Evolutionary conservation across 2,888 invertebrate species (phyloP).

Genomic region (Drosophila prolongata): DNA sequence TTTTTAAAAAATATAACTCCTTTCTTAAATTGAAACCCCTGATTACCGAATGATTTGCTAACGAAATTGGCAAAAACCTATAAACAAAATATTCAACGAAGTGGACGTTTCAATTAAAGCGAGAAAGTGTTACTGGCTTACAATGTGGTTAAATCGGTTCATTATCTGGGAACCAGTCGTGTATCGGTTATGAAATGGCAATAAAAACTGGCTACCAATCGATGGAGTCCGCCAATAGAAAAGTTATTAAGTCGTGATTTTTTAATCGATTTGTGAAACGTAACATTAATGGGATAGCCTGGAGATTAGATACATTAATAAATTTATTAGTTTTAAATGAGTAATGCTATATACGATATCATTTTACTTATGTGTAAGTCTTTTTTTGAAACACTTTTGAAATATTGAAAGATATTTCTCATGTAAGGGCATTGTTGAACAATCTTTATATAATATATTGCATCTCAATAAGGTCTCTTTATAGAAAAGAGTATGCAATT

Average conservation of each 20-base stretch:
- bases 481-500: slow-evolving; percentile 34
- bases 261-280: not conserved
- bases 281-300: not conserved
- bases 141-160: not conserved
- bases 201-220: slow-evolving; percentile 4
- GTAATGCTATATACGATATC: not conserved
- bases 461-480: no score
- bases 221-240: slow-evolving; percentile 2
- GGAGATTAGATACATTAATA: not conserved
- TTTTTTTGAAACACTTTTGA: no score
- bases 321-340: not conserved
- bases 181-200: slow-evolving; percentile 15
- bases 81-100: slow-evolving; percentile 1
- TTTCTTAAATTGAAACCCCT: not conserved
- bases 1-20: no score
- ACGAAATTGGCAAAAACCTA: not conserved
- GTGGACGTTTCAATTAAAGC: not conserved
- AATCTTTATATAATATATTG: no score
- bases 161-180: slow-evolving; percentile 9
- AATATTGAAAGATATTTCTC: no score
- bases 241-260: slow-evolving; percentile 1
- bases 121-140: not conserved
- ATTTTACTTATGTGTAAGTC: no score
- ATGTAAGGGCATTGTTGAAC: no score
- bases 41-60: not conserved